A percentile compares a stretch with the other conserved stretches of the same genome.
Conservation (phyloP, 1,140 invertebrate genomes). For the Drosophila santomea region DNA sequence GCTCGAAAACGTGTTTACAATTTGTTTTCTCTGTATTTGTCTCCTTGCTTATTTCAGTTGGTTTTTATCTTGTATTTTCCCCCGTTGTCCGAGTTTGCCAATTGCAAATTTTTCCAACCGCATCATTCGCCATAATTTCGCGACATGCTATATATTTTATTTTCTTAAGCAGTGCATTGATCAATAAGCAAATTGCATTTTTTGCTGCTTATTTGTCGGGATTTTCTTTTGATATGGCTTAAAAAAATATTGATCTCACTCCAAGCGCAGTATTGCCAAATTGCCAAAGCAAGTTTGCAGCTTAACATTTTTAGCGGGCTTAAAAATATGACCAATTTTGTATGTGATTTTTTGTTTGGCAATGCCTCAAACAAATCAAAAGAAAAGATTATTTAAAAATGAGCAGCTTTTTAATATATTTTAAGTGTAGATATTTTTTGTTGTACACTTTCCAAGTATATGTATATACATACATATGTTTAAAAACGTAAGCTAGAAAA, state of each 20-base stretch:
- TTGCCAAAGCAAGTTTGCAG: background rate
- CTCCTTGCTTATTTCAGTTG: constrained; percentile 35
- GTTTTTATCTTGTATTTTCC: constrained; percentile 39
- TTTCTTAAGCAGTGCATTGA: constrained; percentile 26
- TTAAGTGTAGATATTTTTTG: too few species aligned
- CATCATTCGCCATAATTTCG: constrained; percentile 48
- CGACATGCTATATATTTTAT: constrained; percentile 21
- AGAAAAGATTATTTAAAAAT: background rate
- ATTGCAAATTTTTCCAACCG: constrained; percentile 44
- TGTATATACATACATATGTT: too few species aligned
- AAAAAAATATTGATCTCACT: constrained; percentile 1
- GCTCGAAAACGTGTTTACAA: constrained; percentile 70
- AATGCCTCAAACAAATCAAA: background rate
- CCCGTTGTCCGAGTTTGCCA: constrained; percentile 7
- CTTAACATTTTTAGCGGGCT: background rate
- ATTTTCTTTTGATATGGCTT: constrained; percentile 9
- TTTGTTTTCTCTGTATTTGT: constrained; percentile 43
- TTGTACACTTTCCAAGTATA: too few species aligned
- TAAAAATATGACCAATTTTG: background rate
- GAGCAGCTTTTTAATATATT: too few species aligned
- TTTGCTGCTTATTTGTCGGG: constrained; percentile 2
- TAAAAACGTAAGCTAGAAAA: too few species aligned
- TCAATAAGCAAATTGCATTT: constrained; percentile 29
- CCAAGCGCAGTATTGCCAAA: constrained; percentile 12
- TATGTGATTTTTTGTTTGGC: too few species aligned